Evolutionary conservation across 1,140 invertebrate genomes (phyloP).

Genomic region (Pissodes strobi): DNA sequence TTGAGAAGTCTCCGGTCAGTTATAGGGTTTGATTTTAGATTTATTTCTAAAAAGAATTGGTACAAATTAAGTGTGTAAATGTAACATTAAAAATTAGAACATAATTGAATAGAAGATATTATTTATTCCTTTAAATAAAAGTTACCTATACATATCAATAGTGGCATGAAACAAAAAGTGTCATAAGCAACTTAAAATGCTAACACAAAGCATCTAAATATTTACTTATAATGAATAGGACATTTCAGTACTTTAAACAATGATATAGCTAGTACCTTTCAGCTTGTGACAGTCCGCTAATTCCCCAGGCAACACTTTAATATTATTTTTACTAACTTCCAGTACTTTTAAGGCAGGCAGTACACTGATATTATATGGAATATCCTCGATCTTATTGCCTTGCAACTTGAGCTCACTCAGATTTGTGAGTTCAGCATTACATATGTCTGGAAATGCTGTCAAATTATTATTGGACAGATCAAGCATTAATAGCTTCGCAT

Average conservation of each 20-base stretch:
- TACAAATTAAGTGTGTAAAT: neutral
- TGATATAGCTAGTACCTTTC: slow-evolving; percentile 67
- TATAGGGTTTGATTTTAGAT: slow-evolving; percentile 72
- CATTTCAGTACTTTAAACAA: neutral
- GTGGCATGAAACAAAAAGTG: too few relatives aligned
- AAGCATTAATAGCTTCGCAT: slow-evolving; percentile 63
- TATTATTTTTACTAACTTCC: slow-evolving; percentile 70
- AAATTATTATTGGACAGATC: slow-evolving; percentile 74
- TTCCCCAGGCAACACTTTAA: slow-evolving; percentile 67
- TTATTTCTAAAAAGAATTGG: slow-evolving; percentile 37
- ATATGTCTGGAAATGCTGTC: slow-evolving; percentile 66
- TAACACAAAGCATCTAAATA: neutral
- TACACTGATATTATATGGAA: slow-evolving; percentile 64
- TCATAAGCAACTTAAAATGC: too few relatives aligned
- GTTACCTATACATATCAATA: too few relatives aligned
- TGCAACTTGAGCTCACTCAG: slow-evolving; percentile 70
- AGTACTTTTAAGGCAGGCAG: slow-evolving; percentile 70
- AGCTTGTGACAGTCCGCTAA: slow-evolving; percentile 68
- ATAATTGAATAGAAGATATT: too few relatives aligned
- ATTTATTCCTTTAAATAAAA: too few relatives aligned
- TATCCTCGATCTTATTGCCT: slow-evolving; percentile 67
- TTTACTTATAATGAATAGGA: neutral
- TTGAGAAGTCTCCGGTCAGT: slow-evolving; percentile 73
- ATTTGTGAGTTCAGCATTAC: slow-evolving; percentile 63
- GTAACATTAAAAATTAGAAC: too few relatives aligned